Evolutionary conservation across 2,797 vertebrate species (phyloP), one percentile per base, ranked within the genome.

Genomic region (Mergus octosetaceus): DNA sequence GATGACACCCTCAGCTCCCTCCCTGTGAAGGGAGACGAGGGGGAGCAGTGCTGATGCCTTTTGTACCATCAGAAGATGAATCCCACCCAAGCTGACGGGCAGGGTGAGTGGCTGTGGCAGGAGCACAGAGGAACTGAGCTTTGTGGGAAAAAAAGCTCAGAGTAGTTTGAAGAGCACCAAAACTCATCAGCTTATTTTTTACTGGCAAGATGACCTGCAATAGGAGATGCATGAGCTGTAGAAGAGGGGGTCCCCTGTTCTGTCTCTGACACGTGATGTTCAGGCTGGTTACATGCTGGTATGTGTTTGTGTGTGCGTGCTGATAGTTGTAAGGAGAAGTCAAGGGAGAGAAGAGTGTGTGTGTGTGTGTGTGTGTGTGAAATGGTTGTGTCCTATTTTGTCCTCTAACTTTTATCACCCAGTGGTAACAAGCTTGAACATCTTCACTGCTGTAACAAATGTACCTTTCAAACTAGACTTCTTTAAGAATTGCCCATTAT

Each of bases 31-130:
- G 81, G 11, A 74, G 66, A 56, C 28, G 8, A 45, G 45, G 58
- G 28, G 60, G 3, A 24, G 6, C 9, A 1, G 5, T 1, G 2
- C 22, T 20, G 30, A 9, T 47, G 69, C 13, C 11, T 90, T 90
- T 60, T 43, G 60, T 13, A 20, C 19, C 39, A 2, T 6, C 45
- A n/a, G 58, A 0, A 36, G 62, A 0, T 1, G 6, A 28, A 41
- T 77, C 53, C 70, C 73, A 69, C 32, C 82, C 76, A 27, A 4
- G 5, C 72, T 91, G 81, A 56, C 49, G 66, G 78, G 60, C 61
- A 43, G 79, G 49, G 57, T 21, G 51, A 56, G 60, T 10, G 81
- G 7, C 41, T 62, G 3, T 28, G 74, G 78, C 18, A 70, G 27
- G 53, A 27, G 68, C 74, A 34, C 30, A 4, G 27, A 41, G 75